Evolutionary conservation across 2,888 invertebrate species (phyloP), one percentile per base, ranked within the genome.

Genomic region (Melangyna quadrimaculata): DNA sequence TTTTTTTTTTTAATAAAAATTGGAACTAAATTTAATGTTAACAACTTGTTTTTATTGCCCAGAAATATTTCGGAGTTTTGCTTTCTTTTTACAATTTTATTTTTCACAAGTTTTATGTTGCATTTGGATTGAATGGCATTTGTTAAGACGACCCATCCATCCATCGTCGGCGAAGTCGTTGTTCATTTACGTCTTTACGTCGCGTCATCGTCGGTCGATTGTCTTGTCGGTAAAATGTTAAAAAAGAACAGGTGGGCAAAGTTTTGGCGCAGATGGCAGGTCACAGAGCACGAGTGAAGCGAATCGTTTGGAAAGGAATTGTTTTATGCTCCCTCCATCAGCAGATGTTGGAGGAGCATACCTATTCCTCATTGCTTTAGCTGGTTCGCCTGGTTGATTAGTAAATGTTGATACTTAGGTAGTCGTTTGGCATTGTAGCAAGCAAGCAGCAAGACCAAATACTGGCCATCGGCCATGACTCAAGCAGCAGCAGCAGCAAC

Each of bases 201-300:
- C 27, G 3, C 6, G 27, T 27, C 35, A 14, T 27, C 6, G 27
- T 27, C 32, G 48, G 48, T 59, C 12, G 59, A 24, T 40, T 37
- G 59, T 61, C 37, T 40, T 59, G 43, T 29, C 59, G 37, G 65
- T 29, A 19, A 45, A 45, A 61, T 51, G 48, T 17, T 57, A 78
- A 72, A 45, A 53, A 67, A 84, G 70, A 70, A 79, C 83, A 84
- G 83, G 83, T 84, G 83, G 65, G 57, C 71, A 79, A 53, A 79
- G 74, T 83, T 45, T 70, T 70, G 55, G 69, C 40, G 61, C 61
- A 40, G 61, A 61, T 65, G 83, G 79, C 71, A 79, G 83, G 83
- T 84, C 83, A 79, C 83, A 71, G 70, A 83, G 78, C 78, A 78
- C 73, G 78, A 83, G 73, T 65, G 69, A 63, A 83, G 78, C 73